Evolutionary conservation across 2,797 vertebrate species (phyloP).

Genomic region (Tenualosa thibaudeaui): DNA sequence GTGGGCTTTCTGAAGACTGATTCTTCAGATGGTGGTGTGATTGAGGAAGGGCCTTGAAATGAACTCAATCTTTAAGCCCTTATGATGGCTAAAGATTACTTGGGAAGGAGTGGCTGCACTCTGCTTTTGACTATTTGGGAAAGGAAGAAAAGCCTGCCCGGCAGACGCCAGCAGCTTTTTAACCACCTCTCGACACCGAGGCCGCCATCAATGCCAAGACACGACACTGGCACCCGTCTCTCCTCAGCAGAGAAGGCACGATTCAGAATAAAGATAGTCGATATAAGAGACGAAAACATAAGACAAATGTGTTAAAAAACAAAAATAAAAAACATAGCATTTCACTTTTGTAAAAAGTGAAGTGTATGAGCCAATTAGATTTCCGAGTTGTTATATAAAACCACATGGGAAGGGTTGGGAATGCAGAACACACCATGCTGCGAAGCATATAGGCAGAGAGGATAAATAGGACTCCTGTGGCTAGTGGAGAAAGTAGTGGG

Average conservation of each 20-base stretch:
- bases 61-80: neutral
- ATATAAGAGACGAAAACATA: neutral
- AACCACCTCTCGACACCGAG: neutral
- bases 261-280: slow-evolving; percentile 59
- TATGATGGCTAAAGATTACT: neutral
- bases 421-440: slow-evolving; percentile 65
- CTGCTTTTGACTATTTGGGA: neutral
- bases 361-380: slow-evolving; percentile 63
- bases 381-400: slow-evolving; percentile 66
- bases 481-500: neutral
- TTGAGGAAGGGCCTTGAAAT: neutral
- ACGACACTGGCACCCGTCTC: slow-evolving; percentile 61
- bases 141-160: neutral
- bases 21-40: neutral
- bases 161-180: neutral
- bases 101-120: neutral
- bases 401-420: slow-evolving; percentile 60
- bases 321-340: neutral
- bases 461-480: neutral
- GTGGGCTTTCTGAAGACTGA: neutral
- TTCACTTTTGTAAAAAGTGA: slow-evolving; percentile 12
- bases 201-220: slow-evolving; percentile 1
- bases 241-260: slow-evolving; percentile 64
- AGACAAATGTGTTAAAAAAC: neutral
- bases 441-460: slow-evolving; percentile 61